Evolutionary conservation across 2,113 vertebrate species (phyloP).

Genomic region (Cebus imitator): DNA sequence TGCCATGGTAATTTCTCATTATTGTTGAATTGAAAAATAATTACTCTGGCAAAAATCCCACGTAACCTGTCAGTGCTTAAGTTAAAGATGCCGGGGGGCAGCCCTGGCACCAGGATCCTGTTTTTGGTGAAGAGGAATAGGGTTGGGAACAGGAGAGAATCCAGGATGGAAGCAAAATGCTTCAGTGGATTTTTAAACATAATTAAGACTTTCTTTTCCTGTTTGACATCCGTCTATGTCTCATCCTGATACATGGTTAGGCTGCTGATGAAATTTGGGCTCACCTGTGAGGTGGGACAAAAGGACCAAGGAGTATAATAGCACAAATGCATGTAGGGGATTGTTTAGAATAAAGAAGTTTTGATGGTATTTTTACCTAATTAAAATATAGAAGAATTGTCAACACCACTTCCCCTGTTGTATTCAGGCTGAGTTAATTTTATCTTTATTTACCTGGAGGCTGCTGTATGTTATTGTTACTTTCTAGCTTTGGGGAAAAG

Average conservation of each 20-base stretch:
- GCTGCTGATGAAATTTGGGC: constrained; percentile 28
- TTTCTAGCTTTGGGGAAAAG: constrained; percentile 37
- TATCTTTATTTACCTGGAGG: constrained; percentile 65
- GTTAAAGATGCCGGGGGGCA: constrained; percentile 88
- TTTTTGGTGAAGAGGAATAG: constrained; percentile 62
- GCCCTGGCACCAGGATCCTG: constrained; percentile 77
- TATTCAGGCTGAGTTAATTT: constrained; percentile 66
- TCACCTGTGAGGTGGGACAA: constrained; percentile 71
- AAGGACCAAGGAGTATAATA: constrained; percentile 63
- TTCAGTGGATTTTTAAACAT: constrained; percentile 59
- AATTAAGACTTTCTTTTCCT: constrained; percentile 68
- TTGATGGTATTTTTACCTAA: constrained; percentile 49
- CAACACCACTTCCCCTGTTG: constrained; percentile 45
- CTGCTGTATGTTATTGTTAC: constrained; percentile 36
- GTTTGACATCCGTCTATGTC: constrained; percentile 38
- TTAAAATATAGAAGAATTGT: constrained; percentile 63
- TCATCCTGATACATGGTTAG: constrained; percentile 57
- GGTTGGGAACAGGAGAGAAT: neutral
- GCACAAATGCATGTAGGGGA: constrained; percentile 9
- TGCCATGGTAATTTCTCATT: constrained; percentile 93
- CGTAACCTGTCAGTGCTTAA: constrained; percentile 89
- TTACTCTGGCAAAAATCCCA: constrained; percentile 90
- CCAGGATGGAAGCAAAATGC: neutral
- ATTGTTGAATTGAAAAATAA: constrained; percentile 92
- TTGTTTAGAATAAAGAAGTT: constrained; percentile 40